These are phyloP conservation scores for Cabera pusaria DNA, from an alignment of 2,888 invertebrate species.

Conservation along the genomic window DNA sequence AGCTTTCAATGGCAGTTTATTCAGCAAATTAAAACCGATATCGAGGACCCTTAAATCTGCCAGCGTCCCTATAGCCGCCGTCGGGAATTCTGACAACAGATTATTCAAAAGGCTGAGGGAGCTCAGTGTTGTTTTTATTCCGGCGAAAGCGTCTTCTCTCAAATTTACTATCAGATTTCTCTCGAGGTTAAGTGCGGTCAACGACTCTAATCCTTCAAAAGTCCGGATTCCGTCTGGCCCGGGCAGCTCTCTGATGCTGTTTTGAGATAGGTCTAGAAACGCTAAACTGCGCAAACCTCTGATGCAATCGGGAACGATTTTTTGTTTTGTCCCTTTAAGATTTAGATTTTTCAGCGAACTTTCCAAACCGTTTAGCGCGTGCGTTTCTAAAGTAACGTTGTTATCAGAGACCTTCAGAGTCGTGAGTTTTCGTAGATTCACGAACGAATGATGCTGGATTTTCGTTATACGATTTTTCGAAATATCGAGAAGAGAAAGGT, in stretches of 20 bases:
- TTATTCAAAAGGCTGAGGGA: conserved; percentile 95
- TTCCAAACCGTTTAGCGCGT: conserved; percentile 91
- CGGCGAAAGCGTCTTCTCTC: conserved; percentile 89
- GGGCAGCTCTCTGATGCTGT: conserved; percentile 91
- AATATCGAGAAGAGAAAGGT: conserved; percentile 91
- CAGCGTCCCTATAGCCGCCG: conserved; percentile 89
- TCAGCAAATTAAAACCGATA: conserved; percentile 95
- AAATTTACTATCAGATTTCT: conserved; percentile 92
- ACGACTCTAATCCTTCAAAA: conserved; percentile 90
- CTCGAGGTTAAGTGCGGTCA: conserved; percentile 94
- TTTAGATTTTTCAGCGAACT: conserved; percentile 93
- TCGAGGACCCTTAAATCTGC: conserved; percentile 93
- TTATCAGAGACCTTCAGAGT: conserved; percentile 95
- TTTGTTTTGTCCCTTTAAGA: conserved; percentile 93
- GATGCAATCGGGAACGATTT: conserved; percentile 90
- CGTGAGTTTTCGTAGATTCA: conserved; percentile 87
- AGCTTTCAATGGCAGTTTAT: conserved; percentile 90
- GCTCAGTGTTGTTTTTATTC: conserved; percentile 91
- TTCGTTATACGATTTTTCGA: conserved; percentile 90
- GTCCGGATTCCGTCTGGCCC: conserved; percentile 86
- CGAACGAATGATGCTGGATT: conserved; percentile 90
- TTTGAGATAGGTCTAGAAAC: conserved; percentile 95
- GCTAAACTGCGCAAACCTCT: conserved; percentile 90
- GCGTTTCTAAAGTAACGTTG: conserved; percentile 88
- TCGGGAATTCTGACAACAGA: conserved; percentile 93